Conservation (phyloP, 2,888 invertebrate genomes). For the Nemapogon koenigi region DNA sequence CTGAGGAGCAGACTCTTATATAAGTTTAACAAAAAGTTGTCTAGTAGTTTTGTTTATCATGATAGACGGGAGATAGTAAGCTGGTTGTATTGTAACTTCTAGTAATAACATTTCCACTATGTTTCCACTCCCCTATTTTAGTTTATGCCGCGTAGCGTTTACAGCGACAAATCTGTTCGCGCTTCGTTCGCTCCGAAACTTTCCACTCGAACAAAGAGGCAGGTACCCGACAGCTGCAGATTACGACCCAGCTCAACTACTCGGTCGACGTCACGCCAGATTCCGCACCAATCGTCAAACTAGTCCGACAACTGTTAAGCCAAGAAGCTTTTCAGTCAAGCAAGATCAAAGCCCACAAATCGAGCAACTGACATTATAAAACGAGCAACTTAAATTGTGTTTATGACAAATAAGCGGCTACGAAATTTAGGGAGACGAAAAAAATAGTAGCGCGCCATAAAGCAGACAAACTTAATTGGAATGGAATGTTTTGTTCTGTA, state of each 20-base stretch:
- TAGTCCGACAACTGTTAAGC: conserved; percentile 1
- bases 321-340: background rate
- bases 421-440: conserved; percentile 29
- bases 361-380: conserved; percentile 16
- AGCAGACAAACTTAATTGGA: conserved; percentile 19
- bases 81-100: conserved; percentile 3
- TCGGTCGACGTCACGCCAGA: conserved; percentile 24
- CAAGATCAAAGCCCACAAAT: background rate
- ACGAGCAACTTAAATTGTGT: conserved; percentile 43
- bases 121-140: conserved; percentile 4
- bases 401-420: conserved; percentile 39
- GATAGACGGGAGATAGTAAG: no score
- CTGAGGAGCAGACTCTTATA: no score
- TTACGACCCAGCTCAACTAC: conserved; percentile 29
- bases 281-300: conserved; percentile 1
- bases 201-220: conserved; percentile 53
- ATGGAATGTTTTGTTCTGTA: no score
- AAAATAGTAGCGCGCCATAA: conserved; percentile 8
- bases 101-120: conserved; percentile 1
- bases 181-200: conserved; percentile 30
- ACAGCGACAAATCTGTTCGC: conserved; percentile 34
- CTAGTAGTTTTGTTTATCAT: no score
- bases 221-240: conserved; percentile 50
- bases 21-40: no score
- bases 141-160: conserved; percentile 12